Base-by-base conservation (phyloP, 2,113 vertebrate genomes). In the Anolis sagrei region DNA sequence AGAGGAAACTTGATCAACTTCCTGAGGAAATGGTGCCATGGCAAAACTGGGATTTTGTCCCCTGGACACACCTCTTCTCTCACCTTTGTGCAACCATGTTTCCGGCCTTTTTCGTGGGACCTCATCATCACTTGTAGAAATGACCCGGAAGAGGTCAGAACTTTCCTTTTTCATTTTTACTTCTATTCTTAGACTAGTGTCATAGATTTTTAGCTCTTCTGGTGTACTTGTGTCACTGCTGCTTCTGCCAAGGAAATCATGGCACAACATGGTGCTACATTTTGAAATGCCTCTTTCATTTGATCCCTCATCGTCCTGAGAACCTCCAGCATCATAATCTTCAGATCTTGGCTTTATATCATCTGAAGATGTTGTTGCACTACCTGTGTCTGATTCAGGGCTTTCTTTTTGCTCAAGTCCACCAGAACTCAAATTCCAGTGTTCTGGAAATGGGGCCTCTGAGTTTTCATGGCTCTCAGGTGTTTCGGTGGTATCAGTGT, bases 211-310 rank as follows among this genome's bases (percentile, higher is more conserved):
- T 66, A 99, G 87, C 93, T 99, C 99, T 91, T 99, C 99, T 0
- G 99, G 99, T 29, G 99, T 99, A 94, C 99, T 99, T 0, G 99
- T 99, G 91, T 99, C 99, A 79, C 99, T 99, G 92, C 99, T 99
- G 87, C 99, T 99, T 91, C 98, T 97, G 18, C 99, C 99, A 85
- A 99, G 94, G 93, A 99, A 99, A 93, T 99, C 99, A 0, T 97
- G 98, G 90, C 99, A 99, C 76, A 98, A 93, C 96, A 98, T 97
- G 8, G 98, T 99, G 92, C 99, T 97, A n/a, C 98, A 99, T 90
- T 98, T 99, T 90, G 98, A 99, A 82, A 97, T 95, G 0, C 98
- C 98, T 73, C 97, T 95, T 86, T 98, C 98, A 11, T 98, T 98
- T 81, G 97, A 98, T 89, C 98, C 97, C 91, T 99, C 98, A 18